Base-by-base conservation (phyloP, 2,888 invertebrate species). In the Adelphocoris suturalis region DNA sequence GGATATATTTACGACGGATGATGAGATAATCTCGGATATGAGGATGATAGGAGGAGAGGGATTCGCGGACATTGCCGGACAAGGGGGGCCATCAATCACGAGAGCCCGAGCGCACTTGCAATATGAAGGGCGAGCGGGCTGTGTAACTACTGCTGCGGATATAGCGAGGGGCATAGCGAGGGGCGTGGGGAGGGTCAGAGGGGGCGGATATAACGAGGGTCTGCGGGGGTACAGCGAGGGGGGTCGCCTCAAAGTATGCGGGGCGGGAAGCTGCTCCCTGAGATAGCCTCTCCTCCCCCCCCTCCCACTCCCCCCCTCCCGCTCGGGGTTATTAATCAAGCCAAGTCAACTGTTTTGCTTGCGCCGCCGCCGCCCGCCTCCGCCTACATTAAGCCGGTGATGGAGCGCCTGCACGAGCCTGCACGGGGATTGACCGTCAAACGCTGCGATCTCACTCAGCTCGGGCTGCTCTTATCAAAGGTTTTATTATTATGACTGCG, bases 261-360 rank as follows among this genome's bases (percentile, higher is more conserved):
- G 19, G 37, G n/a, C n/a, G n/a, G 37, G 37, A 4, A 37, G 37
- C 37, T 37, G 37, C 37, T 37, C 37, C 37, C 37, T 37, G 37
- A 37, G 37, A 37, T 37, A 37, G 37, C 37, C 37, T 7, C 37
- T 7, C 7, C 37, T 11, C 0, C 11, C 0, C 4, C 23, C 23
- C 23, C 0, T 7, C 23, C 19, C 23, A 19, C 68, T 27, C n/a
- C 13, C 61, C n/a, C 16, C 3, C 19, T 4, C 19, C 37, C 37
- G 78, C 68, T 68, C 16, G 12, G 16, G 76, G 37, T 78, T 78
- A 78, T 78, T 78, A 78, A 78, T 78, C 78, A 78, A 78, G 78
- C 78, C 9, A 78, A 78, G 78, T 78, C 78, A 78, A 78, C 78
- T 78, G 78, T 78, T 78, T 78, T 78, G 46, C n/a, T 78, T 78